phyloP scores from a whole-genome alignment of 2,888 invertebrate species.

The Pristionchus entomophagus region DNA sequence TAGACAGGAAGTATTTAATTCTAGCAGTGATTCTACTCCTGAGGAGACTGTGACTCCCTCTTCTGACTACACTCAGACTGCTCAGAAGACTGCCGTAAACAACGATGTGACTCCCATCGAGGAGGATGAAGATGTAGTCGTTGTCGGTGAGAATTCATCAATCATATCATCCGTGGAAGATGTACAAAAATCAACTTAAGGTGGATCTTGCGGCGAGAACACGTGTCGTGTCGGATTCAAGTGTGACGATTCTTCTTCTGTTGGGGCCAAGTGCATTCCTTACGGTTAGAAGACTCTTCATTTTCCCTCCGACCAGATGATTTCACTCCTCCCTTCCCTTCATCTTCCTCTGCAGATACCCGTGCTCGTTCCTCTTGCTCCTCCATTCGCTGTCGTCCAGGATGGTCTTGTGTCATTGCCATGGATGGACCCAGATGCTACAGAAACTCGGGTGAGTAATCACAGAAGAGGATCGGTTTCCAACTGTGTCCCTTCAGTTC shows the following conservation, averaged over 20 bases:
- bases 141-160: neutral
- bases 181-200: neutral
- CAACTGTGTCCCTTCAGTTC: neutral
- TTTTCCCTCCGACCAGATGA: too few species aligned
- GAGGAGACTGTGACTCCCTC: neutral
- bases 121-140: neutral
- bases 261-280: constrained; percentile 25
- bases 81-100: neutral
- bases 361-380: constrained; percentile 27
- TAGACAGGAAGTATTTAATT: neutral
- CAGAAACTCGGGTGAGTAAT: neutral
- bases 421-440: constrained; percentile 36
- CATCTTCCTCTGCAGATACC: neutral
- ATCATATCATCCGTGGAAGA: neutral
- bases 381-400: constrained; percentile 16
- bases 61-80: neutral
- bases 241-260: neutral
- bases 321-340: neutral
- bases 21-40: neutral
- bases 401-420: constrained; percentile 22
- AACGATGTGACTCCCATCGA: neutral
- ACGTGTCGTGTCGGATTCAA: constrained; percentile 37
- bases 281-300: neutral
- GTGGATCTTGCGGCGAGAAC: constrained; percentile 4
- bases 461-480: neutral